Evolutionary conservation across 2,113 vertebrate species (phyloP), one percentile per base, ranked within the genome.

Genomic region (Thunnus thynnus): DNA sequence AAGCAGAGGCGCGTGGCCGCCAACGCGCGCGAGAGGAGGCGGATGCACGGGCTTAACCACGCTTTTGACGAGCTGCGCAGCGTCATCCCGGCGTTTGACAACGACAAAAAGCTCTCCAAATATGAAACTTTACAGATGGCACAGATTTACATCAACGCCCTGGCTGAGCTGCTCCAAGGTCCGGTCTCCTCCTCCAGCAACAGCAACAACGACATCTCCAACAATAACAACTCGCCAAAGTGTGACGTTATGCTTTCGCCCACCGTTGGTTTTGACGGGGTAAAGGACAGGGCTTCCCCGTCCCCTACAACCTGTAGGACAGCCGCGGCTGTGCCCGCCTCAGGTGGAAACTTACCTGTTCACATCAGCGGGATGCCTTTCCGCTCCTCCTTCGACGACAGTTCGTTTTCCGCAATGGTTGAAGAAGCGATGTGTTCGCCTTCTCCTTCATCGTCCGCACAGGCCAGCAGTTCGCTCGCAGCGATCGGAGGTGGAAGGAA

Each of bases 91-190:
- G 97, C 97, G 20, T 95, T 99, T 71, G 97, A 98, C 94, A 97
- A 98, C 90, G 97, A 99, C 95, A 99, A 99, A 93, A 99, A 99
- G 88, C 96, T 99, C 54, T 99, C 98, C 89, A 99, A 99, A 76
- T 99, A 99, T 48, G 98, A 99, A 89, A 99, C 98, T n/a, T 89
- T 99, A 67, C 98, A 99, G 93, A 99, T 99, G 98, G 97, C 98
- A 11, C 98, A 99, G 90, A 99, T 99, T 91, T 99, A 99, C 95
- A 99, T 99, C 92, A 98, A 96, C 83, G 98, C 98, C 2, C 91
- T 99, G 84, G 97, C 97, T 1, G 98, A 99, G 54, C 95, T 99
- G 70, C 95, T 99, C 20, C 91, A 97, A 67, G 92, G 91, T 83
- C 96, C 79, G 36, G 87, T 36, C 13, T 14, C 32, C n/a, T 76